Evolutionary conservation across 2,888 invertebrate species (phyloP), one percentile per base, ranked within the genome.

Genomic region (Cantharis nigra): DNA sequence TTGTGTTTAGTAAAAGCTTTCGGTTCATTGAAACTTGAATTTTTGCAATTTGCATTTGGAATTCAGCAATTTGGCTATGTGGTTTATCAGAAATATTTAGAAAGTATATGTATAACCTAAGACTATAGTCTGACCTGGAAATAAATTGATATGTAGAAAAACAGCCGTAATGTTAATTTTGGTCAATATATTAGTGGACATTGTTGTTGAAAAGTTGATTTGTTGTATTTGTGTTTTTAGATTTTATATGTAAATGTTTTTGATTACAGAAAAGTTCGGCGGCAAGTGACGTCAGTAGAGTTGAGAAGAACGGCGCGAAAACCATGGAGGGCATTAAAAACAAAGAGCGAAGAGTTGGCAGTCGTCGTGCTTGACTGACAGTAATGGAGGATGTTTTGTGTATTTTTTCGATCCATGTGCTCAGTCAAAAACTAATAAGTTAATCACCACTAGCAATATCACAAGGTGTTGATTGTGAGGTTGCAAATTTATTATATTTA

Each of bases 241-340:
- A 49, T 49, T 2, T 49, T 49, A n/a, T 7, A 49, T 49, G 49
- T n/a, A 49, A n/a, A 49, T 49, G n/a, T 79, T 76, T 26, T 81
- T 83, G 83, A 83, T 88, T 88, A 9, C 88, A 97, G 97, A 90
- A 94, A 95, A 91, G 91, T 95, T 86, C 92, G 98, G 85, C 94
- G 95, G 89, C 93, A 93, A 87, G 90, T 98, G 87, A 93, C 94
- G 82, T 92, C 93, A 84, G 91, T 92, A 81, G 96, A 97, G 87
- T 90, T 96, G 85, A 92, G 96, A 85, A 91, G 96, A 86, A 95
- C 95, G 80, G 96, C 96, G 65, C 92, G 97, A 81, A 96, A 96
- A 87, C 97, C 97, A 11, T 96, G 95, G 93, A 91, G 94, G 85
- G 91, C 91, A 87, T 88, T 93, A 81, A 87, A 87, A 83, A 85